phyloP scores from a whole-genome alignment of 1,140 invertebrate genomes.

The Anoplolepis gracilipes region DNA sequence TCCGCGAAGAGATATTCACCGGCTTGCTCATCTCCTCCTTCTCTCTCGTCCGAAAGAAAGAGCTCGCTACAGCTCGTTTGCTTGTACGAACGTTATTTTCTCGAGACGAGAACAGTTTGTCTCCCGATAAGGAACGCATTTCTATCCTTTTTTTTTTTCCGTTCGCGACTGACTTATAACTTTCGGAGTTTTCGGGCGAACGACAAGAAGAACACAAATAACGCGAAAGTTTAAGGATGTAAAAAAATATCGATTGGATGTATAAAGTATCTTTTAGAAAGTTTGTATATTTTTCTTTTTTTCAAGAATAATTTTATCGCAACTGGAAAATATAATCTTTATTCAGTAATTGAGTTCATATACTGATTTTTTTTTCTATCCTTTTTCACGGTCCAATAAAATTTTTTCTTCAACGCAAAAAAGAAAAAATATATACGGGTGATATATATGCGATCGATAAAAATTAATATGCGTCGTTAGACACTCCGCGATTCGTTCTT shows the following conservation, averaged over 20 bases:
- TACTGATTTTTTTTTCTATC: neutral
- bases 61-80: conserved; percentile 12
- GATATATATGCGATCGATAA: conserved; percentile 31
- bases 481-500: conserved; percentile 25
- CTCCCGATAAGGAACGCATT: conserved; percentile 58
- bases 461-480: conserved; percentile 53
- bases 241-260: conserved; percentile 22
- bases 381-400: neutral
- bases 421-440: neutral
- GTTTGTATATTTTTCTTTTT: conserved; percentile 15
- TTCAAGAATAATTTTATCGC: neutral
- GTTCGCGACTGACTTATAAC: conserved; percentile 50
- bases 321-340: neutral
- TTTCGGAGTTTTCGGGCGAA: conserved; percentile 46
- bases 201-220: conserved; percentile 37
- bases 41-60: conserved; percentile 45
- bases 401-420: neutral
- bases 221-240: conserved; percentile 51
- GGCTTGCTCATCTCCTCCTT: conserved; percentile 64
- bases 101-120: conserved; percentile 59
- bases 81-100: conserved; percentile 52
- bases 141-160: conserved; percentile 46
- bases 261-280: conserved; percentile 31
- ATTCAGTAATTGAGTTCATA: neutral
- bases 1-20: conserved; percentile 71